These are phyloP conservation scores for Sialia sialis DNA, from an alignment of 2,113 vertebrate genomes.

Conservation along the genomic window DNA sequence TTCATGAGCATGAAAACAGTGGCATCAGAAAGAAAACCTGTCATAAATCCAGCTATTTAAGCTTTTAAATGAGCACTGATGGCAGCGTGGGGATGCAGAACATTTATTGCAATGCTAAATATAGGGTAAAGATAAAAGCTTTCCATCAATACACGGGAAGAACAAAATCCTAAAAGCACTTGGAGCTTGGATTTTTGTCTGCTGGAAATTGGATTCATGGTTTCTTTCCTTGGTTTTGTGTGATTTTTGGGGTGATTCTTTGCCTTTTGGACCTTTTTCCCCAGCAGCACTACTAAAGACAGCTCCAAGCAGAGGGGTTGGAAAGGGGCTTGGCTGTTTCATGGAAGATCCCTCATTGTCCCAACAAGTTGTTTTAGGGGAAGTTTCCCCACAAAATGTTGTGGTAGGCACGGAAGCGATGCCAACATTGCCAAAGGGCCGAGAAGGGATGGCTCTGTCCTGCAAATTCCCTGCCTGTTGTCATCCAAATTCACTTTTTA, in stretches of 20 bases:
- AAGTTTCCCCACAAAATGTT: neutral
- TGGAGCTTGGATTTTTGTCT: neutral
- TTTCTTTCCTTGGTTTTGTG: neutral
- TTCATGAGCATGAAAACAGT: neutral
- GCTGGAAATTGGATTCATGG: neutral
- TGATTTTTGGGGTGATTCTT: neutral
- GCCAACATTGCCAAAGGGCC: neutral
- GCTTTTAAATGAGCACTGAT: neutral
- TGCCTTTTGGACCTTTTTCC: neutral
- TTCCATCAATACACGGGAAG: neutral
- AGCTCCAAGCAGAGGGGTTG: neutral
- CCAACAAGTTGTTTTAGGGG: neutral
- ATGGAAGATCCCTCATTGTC: neutral
- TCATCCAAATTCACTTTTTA: neutral
- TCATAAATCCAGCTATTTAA: neutral
- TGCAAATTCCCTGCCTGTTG: neutral
- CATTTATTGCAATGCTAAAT: conserved; percentile 3
- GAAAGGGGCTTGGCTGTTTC: neutral
- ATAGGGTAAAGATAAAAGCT: neutral
- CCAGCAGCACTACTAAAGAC: neutral
- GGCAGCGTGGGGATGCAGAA: neutral
- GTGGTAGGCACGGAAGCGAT: neutral
- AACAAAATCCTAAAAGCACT: neutral
- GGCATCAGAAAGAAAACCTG: conserved; percentile 14
- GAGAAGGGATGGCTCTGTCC: fast-evolving